Evolutionary conservation across 2,113 vertebrate species (phyloP), one percentile per base, ranked within the genome.

Genomic region (Tupaia tana): DNA sequence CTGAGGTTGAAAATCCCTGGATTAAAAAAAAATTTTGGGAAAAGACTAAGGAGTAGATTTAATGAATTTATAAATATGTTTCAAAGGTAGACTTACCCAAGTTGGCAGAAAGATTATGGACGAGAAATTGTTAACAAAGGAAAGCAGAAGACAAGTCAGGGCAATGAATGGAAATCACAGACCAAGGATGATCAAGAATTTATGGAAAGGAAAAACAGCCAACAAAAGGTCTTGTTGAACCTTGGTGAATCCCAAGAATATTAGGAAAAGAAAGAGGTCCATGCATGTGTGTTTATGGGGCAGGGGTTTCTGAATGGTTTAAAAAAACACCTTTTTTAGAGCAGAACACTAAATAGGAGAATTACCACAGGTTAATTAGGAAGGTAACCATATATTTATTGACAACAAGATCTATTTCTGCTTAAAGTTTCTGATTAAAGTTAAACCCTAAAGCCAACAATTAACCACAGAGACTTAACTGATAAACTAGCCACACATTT

Each of bases 261-360:
- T 0, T 54, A 56, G 19, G 24, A 77, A 93, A 84, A 81, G 34
- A 9, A 24, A 74, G 25, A 91, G 29, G 13, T 9, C 27, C 8
- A 22, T 13, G 8, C 12, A 43, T 71, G 7, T 58, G 8, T 25
- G 20, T 6, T 3, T 66, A 27, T 4, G 24, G 1, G 14, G 19
- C 1, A 8, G 67, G 1, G 24, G 3, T 52, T 69, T 15, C 18
- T 86, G 73, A 61, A 14, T 71, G n/a, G 12, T 66, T 89, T 70
- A 78, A 25, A 92, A 92, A 85, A 94, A 15, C 9, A 15, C 27
- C 86, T 91, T 83, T 91, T 83, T 73, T 34, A 88, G 25, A 56
- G 31, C 1, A 85, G 22, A 80, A 81, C 0, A 14, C 14, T 74
- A 93, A 63, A 19, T 31, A 61, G 90, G 8, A 86, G 10, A 64